Evolutionary conservation across 2,113 vertebrate species (phyloP).

Genomic region (Helogale parvula): DNA sequence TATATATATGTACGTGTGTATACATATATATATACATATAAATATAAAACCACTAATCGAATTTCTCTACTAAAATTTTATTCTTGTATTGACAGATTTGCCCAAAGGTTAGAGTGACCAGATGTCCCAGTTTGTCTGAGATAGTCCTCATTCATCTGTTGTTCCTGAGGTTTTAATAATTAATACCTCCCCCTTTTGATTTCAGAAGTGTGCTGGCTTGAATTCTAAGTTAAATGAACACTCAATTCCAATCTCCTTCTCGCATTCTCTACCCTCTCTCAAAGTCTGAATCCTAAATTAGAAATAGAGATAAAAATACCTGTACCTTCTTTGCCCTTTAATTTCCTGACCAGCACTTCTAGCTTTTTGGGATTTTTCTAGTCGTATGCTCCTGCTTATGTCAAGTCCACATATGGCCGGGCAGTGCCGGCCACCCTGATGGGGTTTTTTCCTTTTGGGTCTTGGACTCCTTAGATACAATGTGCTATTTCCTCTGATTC

Average conservation of each 20-base stretch:
- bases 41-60: neutral
- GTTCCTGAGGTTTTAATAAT: neutral
- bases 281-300: neutral
- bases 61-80: constrained; percentile 13
- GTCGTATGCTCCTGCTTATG: neutral
- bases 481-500: neutral
- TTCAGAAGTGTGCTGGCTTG: neutral
- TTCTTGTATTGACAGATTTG: neutral
- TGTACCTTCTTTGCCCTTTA: neutral
- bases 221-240: neutral
- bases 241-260: neutral
- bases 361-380: constrained; percentile 23
- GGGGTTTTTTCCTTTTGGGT: neutral
- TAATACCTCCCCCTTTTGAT: neutral
- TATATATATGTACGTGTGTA: neutral
- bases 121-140: neutral
- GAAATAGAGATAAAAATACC: constrained; percentile 36
- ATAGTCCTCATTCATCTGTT: neutral
- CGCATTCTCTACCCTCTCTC: neutral
- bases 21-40: neutral
- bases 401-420: neutral
- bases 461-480: neutral
- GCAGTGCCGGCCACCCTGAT: neutral
- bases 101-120: neutral
- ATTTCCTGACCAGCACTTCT: neutral